Percentiles rank a stretch among this genome's conserved stretches.
Evolutionary conservation across 30 jellyfish, hydroid and myxozoan species (phyloP).

Genomic region (Cassiopea xamachana): DNA sequence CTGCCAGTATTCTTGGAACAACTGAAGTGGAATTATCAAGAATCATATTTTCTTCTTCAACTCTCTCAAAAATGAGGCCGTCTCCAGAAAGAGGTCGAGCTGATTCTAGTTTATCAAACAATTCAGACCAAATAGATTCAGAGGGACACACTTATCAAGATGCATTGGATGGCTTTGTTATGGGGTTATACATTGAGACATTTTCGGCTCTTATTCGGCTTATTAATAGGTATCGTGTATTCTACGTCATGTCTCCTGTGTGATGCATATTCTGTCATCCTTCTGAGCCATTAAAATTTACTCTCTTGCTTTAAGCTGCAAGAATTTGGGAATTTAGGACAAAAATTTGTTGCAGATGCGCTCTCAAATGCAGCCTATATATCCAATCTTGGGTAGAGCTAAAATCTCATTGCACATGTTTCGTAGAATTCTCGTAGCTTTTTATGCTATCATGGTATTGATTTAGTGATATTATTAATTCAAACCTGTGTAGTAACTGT

Average conservation of each 20-base stretch:
- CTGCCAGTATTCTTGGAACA: constrained; percentile 92
- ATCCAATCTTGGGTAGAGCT: no score
- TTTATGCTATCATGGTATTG: no score
- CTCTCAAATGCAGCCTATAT: no score
- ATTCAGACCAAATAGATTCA: constrained; percentile 20
- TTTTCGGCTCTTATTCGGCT: constrained; percentile 89
- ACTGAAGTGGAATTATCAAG: constrained; percentile 81
- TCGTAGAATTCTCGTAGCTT: no score
- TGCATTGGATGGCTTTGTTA: constrained; percentile 87
- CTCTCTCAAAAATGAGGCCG: constrained; percentile 53
- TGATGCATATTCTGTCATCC: no score
- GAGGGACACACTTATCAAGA: constrained; percentile 57
- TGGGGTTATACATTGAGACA: constrained; percentile 95
- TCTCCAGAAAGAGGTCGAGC: constrained; percentile 57
- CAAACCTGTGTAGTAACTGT: no score
- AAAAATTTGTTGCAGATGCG: no score
- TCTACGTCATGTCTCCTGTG: neutral
- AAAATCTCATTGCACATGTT: no score
- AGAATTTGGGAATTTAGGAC: no score
- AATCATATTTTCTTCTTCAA: constrained; percentile 75
- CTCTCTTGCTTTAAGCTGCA: no score
- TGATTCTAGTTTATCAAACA: constrained; percentile 40
- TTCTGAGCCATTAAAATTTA: no score
- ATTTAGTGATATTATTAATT: no score
- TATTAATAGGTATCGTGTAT: constrained; percentile 72